Percentiles rank a stretch among this genome's conserved stretches.
These are phyloP conservation scores for Otis tarda DNA, from an alignment of 2,113 vertebrate genomes.

Conservation along the genomic window DNA sequence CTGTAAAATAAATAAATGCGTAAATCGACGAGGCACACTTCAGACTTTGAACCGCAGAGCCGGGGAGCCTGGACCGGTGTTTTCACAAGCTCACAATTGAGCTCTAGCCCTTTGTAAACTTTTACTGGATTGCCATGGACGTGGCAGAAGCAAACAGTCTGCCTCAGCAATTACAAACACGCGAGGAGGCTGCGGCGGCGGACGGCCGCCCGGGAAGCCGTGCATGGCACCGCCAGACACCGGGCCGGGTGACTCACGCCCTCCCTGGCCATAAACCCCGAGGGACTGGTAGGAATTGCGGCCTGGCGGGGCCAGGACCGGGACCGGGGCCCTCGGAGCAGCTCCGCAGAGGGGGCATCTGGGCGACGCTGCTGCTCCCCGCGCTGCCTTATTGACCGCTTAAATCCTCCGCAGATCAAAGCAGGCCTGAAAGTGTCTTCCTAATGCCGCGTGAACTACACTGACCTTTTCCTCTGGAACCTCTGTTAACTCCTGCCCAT, in stretches of 20 bases:
- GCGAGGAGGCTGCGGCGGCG: background rate
- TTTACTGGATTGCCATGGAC: slow-evolving; percentile 43
- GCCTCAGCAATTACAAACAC: slow-evolving; percentile 47
- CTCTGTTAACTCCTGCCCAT: slow-evolving; percentile 19
- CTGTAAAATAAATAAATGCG: background rate
- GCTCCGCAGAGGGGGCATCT: background rate
- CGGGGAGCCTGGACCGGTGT: background rate
- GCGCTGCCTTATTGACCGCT: slow-evolving; percentile 15
- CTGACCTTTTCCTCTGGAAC: slow-evolving; percentile 32
- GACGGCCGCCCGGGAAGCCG: background rate
- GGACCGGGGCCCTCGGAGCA: background rate
- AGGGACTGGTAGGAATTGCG: background rate
- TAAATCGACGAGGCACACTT: slow-evolving; percentile 19
- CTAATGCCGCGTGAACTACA: slow-evolving; percentile 29
- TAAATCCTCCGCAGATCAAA: slow-evolving; percentile 60
- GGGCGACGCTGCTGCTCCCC: background rate
- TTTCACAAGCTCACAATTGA: slow-evolving; percentile 57
- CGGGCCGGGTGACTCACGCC: slow-evolving; percentile 21
- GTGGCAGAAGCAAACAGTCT: slow-evolving; percentile 56
- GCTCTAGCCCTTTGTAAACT: slow-evolving; percentile 65
- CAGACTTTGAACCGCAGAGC: slow-evolving; percentile 65
- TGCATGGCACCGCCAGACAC: slow-evolving; percentile 59
- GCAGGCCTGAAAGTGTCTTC: slow-evolving; percentile 4
- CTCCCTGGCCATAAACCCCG: slow-evolving; percentile 41
- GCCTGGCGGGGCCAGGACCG: fast-evolving